Evolutionary conservation across 2,888 invertebrate species (phyloP), one percentile per base, ranked within the genome.

Genomic region (Lypha dubia): DNA sequence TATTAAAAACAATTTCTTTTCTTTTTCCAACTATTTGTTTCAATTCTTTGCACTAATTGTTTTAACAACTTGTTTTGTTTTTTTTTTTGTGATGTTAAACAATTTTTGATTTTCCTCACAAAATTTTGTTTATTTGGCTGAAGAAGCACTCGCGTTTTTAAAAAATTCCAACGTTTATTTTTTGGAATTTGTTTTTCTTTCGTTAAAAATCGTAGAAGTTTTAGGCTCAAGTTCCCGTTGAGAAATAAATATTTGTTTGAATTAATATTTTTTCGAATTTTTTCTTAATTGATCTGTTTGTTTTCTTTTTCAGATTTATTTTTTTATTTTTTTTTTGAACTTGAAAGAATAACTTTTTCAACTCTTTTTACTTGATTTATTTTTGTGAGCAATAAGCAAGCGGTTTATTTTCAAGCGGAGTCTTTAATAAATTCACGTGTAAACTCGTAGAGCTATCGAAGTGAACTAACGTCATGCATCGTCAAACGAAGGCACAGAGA

Each of bases 361-460:
- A 73, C 22, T 67, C 76, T 75, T 32, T 24, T n/a, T n/a, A n/a
- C n/a, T n/a, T 46, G 68, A 11, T 41, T 49, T 67, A 58, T 65
- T 28, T 51, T 73, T 75, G 20, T 81, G 28, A n/a, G n/a, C n/a
- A n/a, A n/a, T n/a, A n/a, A n/a, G n/a, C 63, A 44, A 76, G 63
- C 85, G 86, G 75, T 87, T n/a, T n/a, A n/a, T n/a, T 88, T 84
- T 85, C 74, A 41, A 63, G 62, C 84, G 84, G 79, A 84, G 86
- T 80, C 82, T 84, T 88, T 88, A 89, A 90, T 89, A 88, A 90
- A 87, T 89, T 90, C 91, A 92, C 92, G 92, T 92, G 92, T 88
- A 91, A 90, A 92, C 92, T 91, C 91, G 90, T 89, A 89, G 92
- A 92, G 92, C 92, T 92, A 92, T 92, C 92, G 92, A 92, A 92